Evolutionary conservation across 2,888 invertebrate species (phyloP), one percentile per base, ranked within the genome.

Genomic region (Chrysolina haemoptera): DNA sequence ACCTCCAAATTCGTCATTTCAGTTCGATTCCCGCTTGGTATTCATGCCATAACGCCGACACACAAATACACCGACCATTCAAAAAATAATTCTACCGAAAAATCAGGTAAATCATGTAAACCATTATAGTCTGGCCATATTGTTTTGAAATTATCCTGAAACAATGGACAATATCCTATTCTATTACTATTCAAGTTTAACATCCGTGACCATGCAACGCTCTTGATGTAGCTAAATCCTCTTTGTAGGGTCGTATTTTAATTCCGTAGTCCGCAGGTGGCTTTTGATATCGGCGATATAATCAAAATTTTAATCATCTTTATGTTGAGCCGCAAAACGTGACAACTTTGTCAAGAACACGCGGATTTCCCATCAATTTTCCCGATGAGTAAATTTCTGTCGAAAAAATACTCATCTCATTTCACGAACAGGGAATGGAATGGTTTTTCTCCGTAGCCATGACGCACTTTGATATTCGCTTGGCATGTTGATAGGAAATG

Each of bases 141-240:
- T 64, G 70, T 63, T 59, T 59, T 22, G 14, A 63, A 70, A 70
- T 18, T 20, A 64, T 43, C 20, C 53, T 27, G 50, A n/a, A 63
- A 70, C 70, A 70, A 70, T 72, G 64, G 55, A 72, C 70, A 64
- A 69, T 65, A 12, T 65, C 53, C 63, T 48, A 73, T 64, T 65
- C 62, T 59, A 69, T 69, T 73, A 48, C 64, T 62, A 73, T 73
- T 69, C 73, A 59, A 68, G 62, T 22, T 62, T 53, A 16, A 59
- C 68, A 64, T 73, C 73, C 73, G 73, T 66, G 65, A 20, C 35
- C 46, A 35, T 18, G 14, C 63, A 63, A 43, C 14, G 43, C 63
- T 41, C 46, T 48, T 22, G 65, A 65, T 48, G 46, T 41, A 48
- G 46, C 65, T n/a, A 27, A 46, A 43, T 14, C 22, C 22, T 46